Base-by-base conservation (phyloP, 1,140 invertebrate genomes). In the Dendroctonus valens region DNA sequence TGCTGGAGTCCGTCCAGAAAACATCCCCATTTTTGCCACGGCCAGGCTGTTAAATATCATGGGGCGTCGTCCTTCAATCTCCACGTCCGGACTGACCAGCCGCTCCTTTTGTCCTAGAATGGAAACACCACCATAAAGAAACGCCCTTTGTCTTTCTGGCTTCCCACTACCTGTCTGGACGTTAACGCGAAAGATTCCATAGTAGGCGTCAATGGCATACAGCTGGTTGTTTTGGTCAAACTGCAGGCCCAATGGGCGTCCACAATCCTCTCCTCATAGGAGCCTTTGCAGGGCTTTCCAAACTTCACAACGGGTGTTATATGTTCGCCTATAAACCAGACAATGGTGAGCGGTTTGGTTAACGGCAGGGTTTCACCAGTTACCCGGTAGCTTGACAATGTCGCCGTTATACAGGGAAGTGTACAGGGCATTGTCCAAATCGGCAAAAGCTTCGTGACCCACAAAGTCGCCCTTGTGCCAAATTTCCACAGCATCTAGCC, bases 171-270 rank as follows among this genome's bases (percentile, higher is more conserved):
- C 85, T 68, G 84, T 87, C 53, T 86, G 84, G 12, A 93, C 79
- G 77, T 94, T 84, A 38, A 93, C 84, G 79, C 87, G 89, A 76
- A 87, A 92, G 63, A 96, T 82, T 26, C 93, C 93, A 74, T 89
- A 84, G 77, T 94, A 95, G 7, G 89, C 83, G 83, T 96, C 92
- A 48, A 81, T 82, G 15, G 90, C 88, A 80, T 88, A 87, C 9
- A 96, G 74, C 44, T 81, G 81, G 12, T 89, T 91, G 67, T 84
- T 83, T 42, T 84, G 83, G 77, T 91, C 87, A 78, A 94, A 88
- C 58, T 81, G 78, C 68, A 96, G 80, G 40, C 92, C 92, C 2
- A 96, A 79, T 3, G 91, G 91, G 70, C 92, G 83, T 5, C 93
- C 93, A 83, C 93, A 95, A 85, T 84, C n/a, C 83, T 74, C 73